Base-by-base conservation (phyloP, 30 jellyfish, hydroid and myxozoan genomes). In the Pelagia noctiluca region DNA sequence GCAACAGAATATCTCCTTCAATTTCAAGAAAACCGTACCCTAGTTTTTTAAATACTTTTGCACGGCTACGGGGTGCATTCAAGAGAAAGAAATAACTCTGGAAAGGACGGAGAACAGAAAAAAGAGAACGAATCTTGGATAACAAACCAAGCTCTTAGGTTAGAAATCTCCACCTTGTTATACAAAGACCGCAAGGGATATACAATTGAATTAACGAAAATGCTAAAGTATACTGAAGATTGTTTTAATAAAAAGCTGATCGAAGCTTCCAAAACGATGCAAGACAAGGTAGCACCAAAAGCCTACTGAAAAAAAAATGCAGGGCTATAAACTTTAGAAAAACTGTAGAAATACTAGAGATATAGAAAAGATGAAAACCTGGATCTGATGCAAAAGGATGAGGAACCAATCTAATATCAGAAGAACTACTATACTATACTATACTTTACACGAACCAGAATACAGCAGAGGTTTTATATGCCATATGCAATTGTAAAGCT, bases 161-260 rank as follows among this genome's bases (percentile, higher is more conserved):
- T 37, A 26, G 80, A 31, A 16, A 67, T 31, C 30, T 0, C 2
- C 30, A 60, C 29, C 0, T 8, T 32, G 2, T 67, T 10, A 21
- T 18, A 18, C 1, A 12, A 35, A 54, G 3, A 67, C 23, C 61
- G 12, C 23, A 18, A 35, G 23, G 80, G 61, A 13, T 67, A 60
- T 54, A 67, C 80, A 1, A 67, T 35, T 18, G 61, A 67, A 0
- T 31, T 67, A 7, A 8, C 66, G 30, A 35, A 67, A 31, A 29
- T 71, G 84, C 84, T 38, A 5, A 26, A 5, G 54, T 35, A 35
- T 46, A 71, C 78, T 0, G 36, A 71, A 36, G 76, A 71, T 16
- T 18, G 54, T 26, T 35, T 35, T 3, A 34, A 23, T 37, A 46
- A 46, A 42, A 36, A 71, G 54, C 30, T 71, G 3, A 71, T 71